Evolutionary conservation across 2,797 vertebrate genomes (phyloP), one percentile per base, ranked within the genome.

Genomic region (Tauraco hartlaubi): DNA sequence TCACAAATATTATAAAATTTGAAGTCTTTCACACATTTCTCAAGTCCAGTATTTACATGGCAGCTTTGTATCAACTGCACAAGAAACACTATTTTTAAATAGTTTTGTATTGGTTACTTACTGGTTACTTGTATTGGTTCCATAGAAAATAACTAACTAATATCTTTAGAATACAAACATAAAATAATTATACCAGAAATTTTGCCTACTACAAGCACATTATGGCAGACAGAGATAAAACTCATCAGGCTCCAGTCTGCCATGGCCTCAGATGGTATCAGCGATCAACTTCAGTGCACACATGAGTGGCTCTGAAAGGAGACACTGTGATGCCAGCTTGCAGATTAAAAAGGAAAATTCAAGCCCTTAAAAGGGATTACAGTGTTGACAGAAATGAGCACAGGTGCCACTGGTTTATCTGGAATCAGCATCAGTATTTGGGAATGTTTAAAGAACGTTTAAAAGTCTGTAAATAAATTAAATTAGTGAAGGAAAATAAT

Each of bases 301-400:
- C 52, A 28, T 9, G 64, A 88, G 66, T 29, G 37, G 41, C 79
- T 78, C 69, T 93, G 81, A 86, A 96, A 90, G 76, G 56, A 91
- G 37, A 90, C 49, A 48, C 78, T 19, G 59, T 21, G 89, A 94
- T 8, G 8, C 19, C 59, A 95, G 54, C 33, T 41, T 62, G 55
- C 55, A 85, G 56, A 74, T 75, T 58, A 87, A 85, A 80, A 87
- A 68, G 31, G 56, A 90, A 83, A 78, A 92, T 41, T 88, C 77
- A 85, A 92, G 46, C 63, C 64, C 48, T 90, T 94, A 77, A 93
- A 90, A 82, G 59, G 35, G n/a, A 85, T 84, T 85, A 55, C 46
- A 73, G 28, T 15, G 7, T 31, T 58, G 41, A 94, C 55, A 81
- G 64, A 95, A 91, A 89, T 77, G 55, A 95, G 54, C 58, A 79